phyloP scores from a whole-genome alignment of 1,140 invertebrate species.

The Andrena cerasifolii region DNA sequence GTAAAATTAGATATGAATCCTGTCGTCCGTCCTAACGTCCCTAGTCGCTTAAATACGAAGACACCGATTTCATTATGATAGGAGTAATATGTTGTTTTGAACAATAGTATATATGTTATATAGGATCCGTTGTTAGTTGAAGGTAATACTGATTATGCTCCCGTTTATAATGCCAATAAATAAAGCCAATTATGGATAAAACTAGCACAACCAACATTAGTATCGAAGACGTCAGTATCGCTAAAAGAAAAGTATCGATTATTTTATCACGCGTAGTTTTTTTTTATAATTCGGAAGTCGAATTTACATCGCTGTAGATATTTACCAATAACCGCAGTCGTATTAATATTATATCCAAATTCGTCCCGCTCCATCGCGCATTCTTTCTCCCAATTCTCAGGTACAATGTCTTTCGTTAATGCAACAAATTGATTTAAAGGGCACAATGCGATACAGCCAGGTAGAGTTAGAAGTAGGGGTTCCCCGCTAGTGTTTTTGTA shows the following conservation, averaged over 20 bases:
- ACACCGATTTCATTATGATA: constrained; percentile 6
- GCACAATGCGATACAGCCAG: constrained; percentile 84
- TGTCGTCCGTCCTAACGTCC: constrained; percentile 1
- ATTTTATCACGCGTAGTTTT: constrained; percentile 13
- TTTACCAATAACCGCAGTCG: constrained; percentile 75
- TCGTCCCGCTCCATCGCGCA: constrained; percentile 77
- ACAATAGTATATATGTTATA: constrained; percentile 51
- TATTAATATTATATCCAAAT: constrained; percentile 68
- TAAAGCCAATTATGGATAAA: constrained; percentile 72
- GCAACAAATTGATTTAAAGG: constrained; percentile 83
- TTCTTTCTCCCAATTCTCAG: constrained; percentile 83
- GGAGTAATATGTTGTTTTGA: constrained; percentile 1
- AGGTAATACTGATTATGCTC: constrained; percentile 78
- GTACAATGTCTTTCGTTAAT: constrained; percentile 82
- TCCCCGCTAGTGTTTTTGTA: constrained; percentile 85
- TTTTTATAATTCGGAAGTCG: constrained; percentile 3
- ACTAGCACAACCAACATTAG: constrained; percentile 75
- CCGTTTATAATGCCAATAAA: constrained; percentile 77
- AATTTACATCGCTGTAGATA: constrained; percentile 27
- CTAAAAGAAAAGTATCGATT: constrained; percentile 70
- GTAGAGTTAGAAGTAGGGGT: constrained; percentile 83
- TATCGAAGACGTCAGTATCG: constrained; percentile 72
- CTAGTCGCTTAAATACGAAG: constrained; percentile 6
- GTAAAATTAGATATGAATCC: not conserved
- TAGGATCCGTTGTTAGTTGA: constrained; percentile 68